Evolutionary conservation across 2,113 vertebrate genomes (phyloP), one percentile per base, ranked within the genome.

Genomic region (Oxyura jamaicensis): DNA sequence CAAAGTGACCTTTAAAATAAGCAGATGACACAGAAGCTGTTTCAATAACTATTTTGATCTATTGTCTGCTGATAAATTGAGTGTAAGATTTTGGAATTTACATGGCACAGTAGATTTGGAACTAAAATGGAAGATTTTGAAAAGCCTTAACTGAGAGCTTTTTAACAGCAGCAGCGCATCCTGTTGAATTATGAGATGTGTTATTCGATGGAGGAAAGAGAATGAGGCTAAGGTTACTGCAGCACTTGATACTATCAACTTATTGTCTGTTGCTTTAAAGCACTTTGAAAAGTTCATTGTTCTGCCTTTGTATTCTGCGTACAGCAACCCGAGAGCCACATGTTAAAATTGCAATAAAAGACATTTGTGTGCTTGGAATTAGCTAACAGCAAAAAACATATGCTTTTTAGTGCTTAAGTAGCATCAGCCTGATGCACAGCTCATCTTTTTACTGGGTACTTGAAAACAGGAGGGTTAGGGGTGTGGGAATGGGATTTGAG

Each of bases 1-100:
- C 60, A 65, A 91, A 95, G 48, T 94, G 88, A 94, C 94, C 83
- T 97, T 96, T 89, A 90, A 91, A 95, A 92, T 39, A 86, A 2
- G 11, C 0, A 0, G 39, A 71, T 89, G 77, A 86, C 73, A 90
- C 26, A 79, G 44, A 92, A 86, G 52, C 80, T 0, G 0, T 75
- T 91, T 62, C 60, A 88, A 7, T 53, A 91, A 78, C n/a, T 48
- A 83, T 58, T 28, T 56, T 94, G 53, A 86, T 84, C 76, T 88
- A 42, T 62, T 91, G 69, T 75, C 88, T 91, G 80, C 60, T 73
- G 58, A 93, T 76, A 84, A 94, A 93, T 73, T 83, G 18, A 13
- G 2, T 73, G n/a, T 84, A 91, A 93, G 56, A 56, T 75, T 78
- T 75, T 71, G 56, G 77, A 78, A 92, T 91, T 93, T 79, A 93